A percentile compares a stretch with the other conserved stretches of the same genome.
phyloP scores from a whole-genome alignment of 1,140 invertebrate species.

The Papilio helenus region DNA sequence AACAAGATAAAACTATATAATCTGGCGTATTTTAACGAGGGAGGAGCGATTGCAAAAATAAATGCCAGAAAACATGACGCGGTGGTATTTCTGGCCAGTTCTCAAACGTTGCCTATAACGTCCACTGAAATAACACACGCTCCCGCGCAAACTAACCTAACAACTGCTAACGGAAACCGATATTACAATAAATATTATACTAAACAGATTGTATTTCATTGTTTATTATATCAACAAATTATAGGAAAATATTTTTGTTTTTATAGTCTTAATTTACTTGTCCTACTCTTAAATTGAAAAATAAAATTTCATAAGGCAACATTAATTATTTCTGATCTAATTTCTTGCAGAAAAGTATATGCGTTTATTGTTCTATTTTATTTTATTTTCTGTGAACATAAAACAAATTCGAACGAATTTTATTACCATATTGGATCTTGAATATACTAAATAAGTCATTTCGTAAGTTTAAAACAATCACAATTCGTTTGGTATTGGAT shows the following conservation, averaged over 20 bases:
- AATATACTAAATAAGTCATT: no score
- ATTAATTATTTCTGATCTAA: background rate
- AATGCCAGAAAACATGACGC: constrained; percentile 55
- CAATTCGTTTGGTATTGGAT: background rate
- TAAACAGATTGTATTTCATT: background rate
- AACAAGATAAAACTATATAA: constrained; percentile 49
- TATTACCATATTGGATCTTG: no score
- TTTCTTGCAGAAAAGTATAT: background rate
- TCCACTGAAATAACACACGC: constrained; percentile 60
- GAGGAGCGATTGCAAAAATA: constrained; percentile 60
- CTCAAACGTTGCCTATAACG: constrained; percentile 63
- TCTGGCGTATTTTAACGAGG: constrained; percentile 39
- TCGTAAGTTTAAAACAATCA: no score
- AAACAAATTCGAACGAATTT: no score
- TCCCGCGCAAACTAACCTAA: constrained; percentile 45
- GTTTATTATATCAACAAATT: no score
- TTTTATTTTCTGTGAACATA: no score
- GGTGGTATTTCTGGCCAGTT: constrained; percentile 64
- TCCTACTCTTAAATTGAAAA: no score
- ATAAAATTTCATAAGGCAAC: background rate
- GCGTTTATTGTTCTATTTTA: background rate
- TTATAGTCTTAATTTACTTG: no score
- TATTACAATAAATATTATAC: constrained; percentile 16
- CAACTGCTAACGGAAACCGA: constrained; percentile 43
- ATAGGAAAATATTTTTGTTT: no score